Conservation (phyloP, 2,888 invertebrate genomes). For the Halictus quadricinctus region DNA sequence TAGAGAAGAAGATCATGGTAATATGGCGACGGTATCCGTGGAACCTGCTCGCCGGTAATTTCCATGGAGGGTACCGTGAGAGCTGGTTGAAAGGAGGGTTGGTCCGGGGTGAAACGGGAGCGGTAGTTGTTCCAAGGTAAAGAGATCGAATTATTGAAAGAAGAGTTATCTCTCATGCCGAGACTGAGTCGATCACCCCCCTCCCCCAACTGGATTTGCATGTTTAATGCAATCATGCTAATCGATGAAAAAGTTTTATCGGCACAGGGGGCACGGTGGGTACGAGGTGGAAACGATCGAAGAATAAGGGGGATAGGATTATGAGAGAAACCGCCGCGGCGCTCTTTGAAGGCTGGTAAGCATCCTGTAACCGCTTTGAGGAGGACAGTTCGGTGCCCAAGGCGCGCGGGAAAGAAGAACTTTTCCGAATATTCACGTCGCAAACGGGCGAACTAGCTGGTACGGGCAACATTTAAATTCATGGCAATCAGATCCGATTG, state of each 20-base stretch:
- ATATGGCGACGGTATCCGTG: background rate
- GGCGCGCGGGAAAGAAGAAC: conserved; percentile 43
- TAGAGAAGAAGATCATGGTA: background rate
- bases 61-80: conserved; percentile 10
- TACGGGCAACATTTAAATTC: conserved; percentile 66
- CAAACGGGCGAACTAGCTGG: conserved; percentile 23
- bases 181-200: conserved; percentile 44
- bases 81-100: background rate
- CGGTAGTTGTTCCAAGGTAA: conserved; percentile 6
- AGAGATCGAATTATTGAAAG: conserved; percentile 47
- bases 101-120: background rate
- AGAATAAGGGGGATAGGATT: conserved; percentile 31
- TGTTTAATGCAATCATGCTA: conserved; percentile 67
- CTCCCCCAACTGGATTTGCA: conserved; percentile 55
- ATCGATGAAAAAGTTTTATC: conserved; percentile 66
- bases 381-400: conserved; percentile 18
- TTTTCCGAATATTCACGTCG: conserved; percentile 53
- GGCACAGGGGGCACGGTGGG: background rate
- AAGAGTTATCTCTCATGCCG: conserved; percentile 36
- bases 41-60: conserved; percentile 16
- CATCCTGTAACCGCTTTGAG: conserved; percentile 44
- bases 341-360: conserved; percentile 42
- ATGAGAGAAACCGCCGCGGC: conserved; percentile 20
- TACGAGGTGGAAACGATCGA: conserved; percentile 23
- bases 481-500: conserved; percentile 70